phyloP scores from a whole-genome alignment of 2,888 invertebrate species.

The Morpho achilles region DNA sequence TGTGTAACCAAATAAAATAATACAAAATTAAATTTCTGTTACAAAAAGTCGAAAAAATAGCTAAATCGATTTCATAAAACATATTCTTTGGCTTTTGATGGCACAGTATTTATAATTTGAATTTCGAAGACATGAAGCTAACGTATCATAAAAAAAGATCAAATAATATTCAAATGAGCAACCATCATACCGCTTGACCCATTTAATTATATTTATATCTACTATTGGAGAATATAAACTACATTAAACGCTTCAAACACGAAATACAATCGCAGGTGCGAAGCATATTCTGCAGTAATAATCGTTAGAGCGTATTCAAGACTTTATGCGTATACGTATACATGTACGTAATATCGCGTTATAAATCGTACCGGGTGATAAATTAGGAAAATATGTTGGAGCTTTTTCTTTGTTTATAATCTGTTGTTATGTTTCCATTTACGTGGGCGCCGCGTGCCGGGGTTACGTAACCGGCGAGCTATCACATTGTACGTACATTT shows the following conservation, averaged over 20 bases:
- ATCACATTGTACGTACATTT: constrained; percentile 49
- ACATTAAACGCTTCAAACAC: constrained; percentile 2
- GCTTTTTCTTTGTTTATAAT: constrained; percentile 34
- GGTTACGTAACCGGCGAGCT: constrained; percentile 47
- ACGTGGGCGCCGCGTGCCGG: constrained; percentile 37
- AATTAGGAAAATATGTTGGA: constrained; percentile 26
- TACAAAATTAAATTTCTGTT: too few species aligned
- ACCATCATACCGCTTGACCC: constrained; percentile 1
- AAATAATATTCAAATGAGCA: background rate
- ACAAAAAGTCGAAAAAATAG: too few species aligned
- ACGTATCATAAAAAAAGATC: background rate
- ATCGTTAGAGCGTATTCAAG: constrained; percentile 4
- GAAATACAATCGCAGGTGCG: constrained; percentile 7
- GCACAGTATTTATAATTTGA: background rate
- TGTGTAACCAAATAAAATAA: too few species aligned
- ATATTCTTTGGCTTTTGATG: background rate
- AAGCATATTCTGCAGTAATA: constrained; percentile 10
- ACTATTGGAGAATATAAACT: background rate
- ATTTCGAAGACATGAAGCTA: background rate
- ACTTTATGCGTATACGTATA: constrained; percentile 3
- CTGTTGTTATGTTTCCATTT: constrained; percentile 40
- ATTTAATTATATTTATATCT: background rate
- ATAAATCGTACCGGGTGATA: constrained; percentile 21
- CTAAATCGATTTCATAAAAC: too few species aligned
- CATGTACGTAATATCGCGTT: constrained; percentile 2